Evolutionary conservation across 2,113 vertebrate species (phyloP), one percentile per base, ranked within the genome.

Genomic region (Trichechus manatus): DNA sequence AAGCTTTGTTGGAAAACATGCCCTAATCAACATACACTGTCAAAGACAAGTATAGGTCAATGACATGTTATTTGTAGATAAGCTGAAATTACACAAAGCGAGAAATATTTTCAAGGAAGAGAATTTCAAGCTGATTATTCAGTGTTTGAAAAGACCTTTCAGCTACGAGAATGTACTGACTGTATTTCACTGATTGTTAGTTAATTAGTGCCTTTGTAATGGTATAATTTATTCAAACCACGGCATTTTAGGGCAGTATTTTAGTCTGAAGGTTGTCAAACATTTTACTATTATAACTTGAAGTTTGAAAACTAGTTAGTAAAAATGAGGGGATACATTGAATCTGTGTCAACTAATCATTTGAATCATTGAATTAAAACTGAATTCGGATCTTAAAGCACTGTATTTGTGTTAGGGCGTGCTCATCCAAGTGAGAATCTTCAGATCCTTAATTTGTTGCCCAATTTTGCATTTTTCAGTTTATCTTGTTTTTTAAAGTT

Each of bases 201-300:
- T 63, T 97, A 92, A 93, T 97, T 85, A 87, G 82, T 72, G 64
- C 44, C 80, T 97, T 89, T 92, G 50, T 95, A 42, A 64, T 63
- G 42, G 50, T 14, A 19, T 44, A 68, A 96, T 94, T 88, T 94
- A 94, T 86, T 91, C 82, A 92, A 31, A 93, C 82, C 20, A 25
- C 22, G 82, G 10, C 31, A 72, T 87, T 93, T 95, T 50, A 87
- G 84, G 39, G 68, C 29, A 89, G 42, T 70, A 15, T 74, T 96
- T 96, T 85, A 93, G 47, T 66, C 79, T 89, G 59, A 87, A 93
- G 75, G 81, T 85, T 94, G 90, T 96, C 95, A 93, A 88, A 90
- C 66, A 92, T 90, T 86, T 93, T 93, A 56, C 78, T 93, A 59
- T 85, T 89, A 10, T 70, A 94, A 82, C 78, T 47, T 59, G 72